Conservation (phyloP, 2,113 vertebrate species). For the Neomonachus schauinslandi region DNA sequence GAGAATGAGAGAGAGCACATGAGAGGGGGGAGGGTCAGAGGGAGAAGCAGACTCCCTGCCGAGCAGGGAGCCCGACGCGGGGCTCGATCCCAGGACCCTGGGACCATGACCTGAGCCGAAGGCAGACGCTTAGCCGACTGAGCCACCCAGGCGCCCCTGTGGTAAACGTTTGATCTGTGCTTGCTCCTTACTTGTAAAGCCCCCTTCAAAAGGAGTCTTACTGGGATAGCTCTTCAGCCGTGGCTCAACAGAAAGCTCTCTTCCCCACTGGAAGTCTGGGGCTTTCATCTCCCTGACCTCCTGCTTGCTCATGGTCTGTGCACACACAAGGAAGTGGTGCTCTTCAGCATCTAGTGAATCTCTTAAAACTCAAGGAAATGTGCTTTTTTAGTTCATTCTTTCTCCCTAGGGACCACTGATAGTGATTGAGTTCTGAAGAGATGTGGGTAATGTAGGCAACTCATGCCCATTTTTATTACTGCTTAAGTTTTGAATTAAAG, state of each 20-base stretch:
- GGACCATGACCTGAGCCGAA: too few species aligned
- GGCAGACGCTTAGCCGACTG: too few species aligned
- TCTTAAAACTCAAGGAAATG: constrained; percentile 82
- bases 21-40: too few species aligned
- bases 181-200: constrained; percentile 78
- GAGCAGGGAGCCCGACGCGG: too few species aligned
- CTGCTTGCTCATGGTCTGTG: constrained; percentile 75
- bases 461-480: constrained; percentile 77
- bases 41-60: too few species aligned
- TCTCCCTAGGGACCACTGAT: constrained; percentile 67
- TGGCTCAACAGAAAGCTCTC: constrained; percentile 69
- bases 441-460: constrained; percentile 68
- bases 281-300: constrained; percentile 82
- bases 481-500: constrained; percentile 76
- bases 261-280: constrained; percentile 63
- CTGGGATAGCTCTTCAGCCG: constrained; percentile 71
- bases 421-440: constrained; percentile 81
- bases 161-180: constrained; percentile 71
- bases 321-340: constrained; percentile 78
- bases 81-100: too few species aligned
- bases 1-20: too few species aligned
- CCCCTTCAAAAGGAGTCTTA: constrained; percentile 77
- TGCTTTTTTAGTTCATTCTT: constrained; percentile 78
- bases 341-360: constrained; percentile 80
- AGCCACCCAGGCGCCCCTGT: background rate